phyloP scores from a whole-genome alignment of 2,888 invertebrate genomes.

The Megalurothrips usitatus region DNA sequence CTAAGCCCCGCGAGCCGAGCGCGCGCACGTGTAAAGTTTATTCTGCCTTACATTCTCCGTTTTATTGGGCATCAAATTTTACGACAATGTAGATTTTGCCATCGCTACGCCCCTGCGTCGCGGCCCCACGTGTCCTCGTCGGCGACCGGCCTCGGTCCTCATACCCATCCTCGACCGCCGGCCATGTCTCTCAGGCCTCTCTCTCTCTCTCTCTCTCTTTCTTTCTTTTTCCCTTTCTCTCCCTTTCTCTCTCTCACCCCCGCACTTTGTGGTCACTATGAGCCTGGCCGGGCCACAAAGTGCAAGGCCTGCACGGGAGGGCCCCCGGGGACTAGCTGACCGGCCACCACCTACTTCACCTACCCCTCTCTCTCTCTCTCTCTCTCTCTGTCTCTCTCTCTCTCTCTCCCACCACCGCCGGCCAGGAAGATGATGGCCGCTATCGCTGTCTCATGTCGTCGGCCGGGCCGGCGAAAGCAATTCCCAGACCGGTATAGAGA shows the following conservation, averaged over 20 bases:
- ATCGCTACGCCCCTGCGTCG: not conserved
- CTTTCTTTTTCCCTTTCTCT: not conserved
- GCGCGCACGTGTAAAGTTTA: not conserved
- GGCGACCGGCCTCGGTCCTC: not conserved
- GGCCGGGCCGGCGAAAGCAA: too few species aligned
- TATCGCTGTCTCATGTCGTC: too few species aligned
- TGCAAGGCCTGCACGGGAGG: too few species aligned
- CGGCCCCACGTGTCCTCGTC: conserved; percentile 1
- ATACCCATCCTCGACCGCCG: not conserved
- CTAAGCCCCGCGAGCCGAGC: too few species aligned
- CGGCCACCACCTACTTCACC: too few species aligned
- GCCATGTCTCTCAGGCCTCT: not conserved
- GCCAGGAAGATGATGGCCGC: too few species aligned
- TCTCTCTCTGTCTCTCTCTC: not conserved
- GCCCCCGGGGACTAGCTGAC: too few species aligned
- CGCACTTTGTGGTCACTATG: too few species aligned
- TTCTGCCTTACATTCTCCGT: not conserved
- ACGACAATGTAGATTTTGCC: not conserved
- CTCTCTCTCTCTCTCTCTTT: not conserved
- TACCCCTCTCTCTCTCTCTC: too few species aligned
- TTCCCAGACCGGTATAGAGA: too few species aligned
- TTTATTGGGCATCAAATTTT: conserved; percentile 6
- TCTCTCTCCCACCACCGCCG: not conserved
- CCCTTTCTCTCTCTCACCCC: not conserved
- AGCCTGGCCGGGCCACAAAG: too few species aligned